Evolutionary conservation across 2,888 invertebrate species (phyloP), one percentile per base, ranked within the genome.

Genomic region (Leptopilina drosophilae): DNA sequence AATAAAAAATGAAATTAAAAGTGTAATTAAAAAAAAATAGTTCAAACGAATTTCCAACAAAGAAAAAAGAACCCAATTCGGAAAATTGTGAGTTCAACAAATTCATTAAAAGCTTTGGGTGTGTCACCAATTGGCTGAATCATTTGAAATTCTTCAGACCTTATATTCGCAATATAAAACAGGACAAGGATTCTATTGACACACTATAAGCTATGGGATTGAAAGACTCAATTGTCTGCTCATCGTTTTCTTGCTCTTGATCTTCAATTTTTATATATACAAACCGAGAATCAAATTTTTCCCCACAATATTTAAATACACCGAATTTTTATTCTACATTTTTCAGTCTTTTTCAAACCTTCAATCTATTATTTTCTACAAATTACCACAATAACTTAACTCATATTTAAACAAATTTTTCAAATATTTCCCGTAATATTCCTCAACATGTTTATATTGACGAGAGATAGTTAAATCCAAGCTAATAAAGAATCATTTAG

Each of bases 171-270:
- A 9, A 56, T 73, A 73, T 73, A 33, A 73, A 73, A 40, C 56
- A 56, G 73, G 73, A 73, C 73, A 73, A 73, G 33, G 40, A 33
- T 53, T 56, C 73, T 73, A 56, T 73, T 73, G 73, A 73, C 73
- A 64, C 33, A 73, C 56, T 73, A 49, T 49, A 33, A n/a, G 14
- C 56, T 56, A 33, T 33, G 33, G 69, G 56, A 73, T 73, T 73
- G 33, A 73, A 56, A 73, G 73, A 53, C 26, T 26, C 26, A 73
- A 73, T 73, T 73, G 73, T 73, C 53, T 73, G 73, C 49, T n/a
- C 56, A 26, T 53, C 56, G 56, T 26, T 73, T 73, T 73, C 40
- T 56, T 33, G 9, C 56, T 56, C 33, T 56, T 73, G 56, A 56
- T 73, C 56, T 73, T 73, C 73, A 73, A 73, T 73, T 73, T 53